These are phyloP conservation scores for Anguilla megastoma DNA, from an alignment of 2,797 vertebrate species.

Conservation along the genomic window DNA sequence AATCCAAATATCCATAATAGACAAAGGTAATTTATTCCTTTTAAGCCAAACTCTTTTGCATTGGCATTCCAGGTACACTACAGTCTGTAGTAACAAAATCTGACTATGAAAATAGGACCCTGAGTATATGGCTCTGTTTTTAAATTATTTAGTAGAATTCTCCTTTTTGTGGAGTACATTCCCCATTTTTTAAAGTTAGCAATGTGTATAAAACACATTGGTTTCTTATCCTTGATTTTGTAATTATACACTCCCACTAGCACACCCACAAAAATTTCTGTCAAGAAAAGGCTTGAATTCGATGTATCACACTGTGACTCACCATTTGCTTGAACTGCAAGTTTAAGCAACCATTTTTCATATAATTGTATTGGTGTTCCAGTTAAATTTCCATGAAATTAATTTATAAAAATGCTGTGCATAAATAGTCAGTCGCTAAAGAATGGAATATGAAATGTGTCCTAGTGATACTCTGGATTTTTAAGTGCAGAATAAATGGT, in stretches of 20 bases:
- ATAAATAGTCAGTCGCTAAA: neutral
- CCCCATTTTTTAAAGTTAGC: neutral
- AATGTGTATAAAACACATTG: neutral
- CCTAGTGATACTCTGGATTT: neutral
- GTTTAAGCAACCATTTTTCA: neutral
- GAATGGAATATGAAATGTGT: neutral
- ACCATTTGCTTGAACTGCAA: neutral
- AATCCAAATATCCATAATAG: no score
- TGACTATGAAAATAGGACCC: no score
- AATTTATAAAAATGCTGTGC: neutral
- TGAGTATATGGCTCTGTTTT: no score
- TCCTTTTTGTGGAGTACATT: no score
- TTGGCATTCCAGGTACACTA: no score
- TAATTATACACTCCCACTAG: neutral
- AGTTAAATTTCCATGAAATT: no score
- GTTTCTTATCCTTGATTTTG: neutral
- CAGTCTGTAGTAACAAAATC: no score
- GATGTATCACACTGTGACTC: neutral
- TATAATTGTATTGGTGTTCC: no score
- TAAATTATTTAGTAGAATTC: no score
- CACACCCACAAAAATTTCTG: neutral
- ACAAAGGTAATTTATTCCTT: no score
- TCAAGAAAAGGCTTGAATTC: neutral
- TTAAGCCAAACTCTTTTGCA: no score
- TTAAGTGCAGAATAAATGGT: conserved; percentile 4